These are phyloP conservation scores for Halcyon senegalensis DNA, from an alignment of 2,113 vertebrate genomes.

Conservation along the genomic window DNA sequence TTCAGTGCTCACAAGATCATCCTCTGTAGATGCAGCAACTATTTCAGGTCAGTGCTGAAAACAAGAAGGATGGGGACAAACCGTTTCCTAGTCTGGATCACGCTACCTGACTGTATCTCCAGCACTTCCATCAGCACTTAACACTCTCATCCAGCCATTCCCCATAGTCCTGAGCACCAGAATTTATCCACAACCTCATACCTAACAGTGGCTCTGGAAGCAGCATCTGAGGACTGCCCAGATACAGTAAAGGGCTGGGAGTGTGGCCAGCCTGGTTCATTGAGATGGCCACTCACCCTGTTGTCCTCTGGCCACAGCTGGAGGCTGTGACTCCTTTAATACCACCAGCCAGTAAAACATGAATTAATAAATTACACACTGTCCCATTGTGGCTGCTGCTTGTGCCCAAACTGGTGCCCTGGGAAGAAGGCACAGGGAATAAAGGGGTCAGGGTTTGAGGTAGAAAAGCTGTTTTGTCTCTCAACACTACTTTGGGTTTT, in stretches of 20 bases:
- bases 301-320: background rate
- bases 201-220: background rate
- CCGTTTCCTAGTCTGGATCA: background rate
- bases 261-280: background rate
- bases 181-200: background rate
- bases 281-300: background rate
- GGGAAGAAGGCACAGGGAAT: background rate
- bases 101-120: background rate
- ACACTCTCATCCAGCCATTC: background rate
- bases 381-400: background rate
- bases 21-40: constrained; percentile 84
- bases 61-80: background rate
- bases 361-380: background rate
- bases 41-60: constrained; percentile 77
- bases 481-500: background rate
- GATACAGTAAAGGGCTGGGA: background rate
- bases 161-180: background rate
- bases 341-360: background rate
- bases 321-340: background rate
- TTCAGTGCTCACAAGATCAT: constrained; percentile 85
- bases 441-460: background rate
- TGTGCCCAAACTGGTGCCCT: background rate
- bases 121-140: background rate
- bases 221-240: background rate
- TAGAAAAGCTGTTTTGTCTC: background rate